These are phyloP conservation scores for Phyto melanocephala DNA, from an alignment of 2,888 invertebrate genomes.

Conservation along the genomic window DNA sequence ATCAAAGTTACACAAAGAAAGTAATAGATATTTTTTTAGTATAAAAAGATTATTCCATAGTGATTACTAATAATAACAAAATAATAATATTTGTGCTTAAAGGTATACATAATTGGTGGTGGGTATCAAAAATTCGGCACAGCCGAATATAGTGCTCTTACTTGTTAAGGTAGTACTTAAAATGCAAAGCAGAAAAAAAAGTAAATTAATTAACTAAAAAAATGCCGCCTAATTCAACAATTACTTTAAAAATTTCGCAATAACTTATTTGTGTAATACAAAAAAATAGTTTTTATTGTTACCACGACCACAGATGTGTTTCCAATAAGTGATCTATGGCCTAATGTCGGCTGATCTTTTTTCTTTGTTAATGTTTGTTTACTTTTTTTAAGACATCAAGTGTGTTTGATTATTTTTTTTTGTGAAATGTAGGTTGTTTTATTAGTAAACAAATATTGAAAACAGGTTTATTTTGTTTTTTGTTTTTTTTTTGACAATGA, in stretches of 20 bases:
- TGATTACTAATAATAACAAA: no score
- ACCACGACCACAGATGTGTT: not conserved
- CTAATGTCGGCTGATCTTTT: constrained; percentile 25
- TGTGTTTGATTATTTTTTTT: not conserved
- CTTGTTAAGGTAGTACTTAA: no score
- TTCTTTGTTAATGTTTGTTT: not conserved
- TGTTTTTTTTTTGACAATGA: not conserved
- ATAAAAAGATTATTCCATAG: no score
- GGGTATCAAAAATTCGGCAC: no score
- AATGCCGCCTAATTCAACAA: constrained; percentile 1
- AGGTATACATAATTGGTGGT: no score
- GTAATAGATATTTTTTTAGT: no score
- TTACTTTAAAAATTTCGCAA: constrained; percentile 3
- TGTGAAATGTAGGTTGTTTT: constrained; percentile 31
- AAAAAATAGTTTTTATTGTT: not conserved
- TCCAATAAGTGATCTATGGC: not conserved
- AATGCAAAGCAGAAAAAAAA: constrained; percentile 4
- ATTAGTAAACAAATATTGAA: constrained; percentile 19
- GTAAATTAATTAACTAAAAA: constrained; percentile 9
- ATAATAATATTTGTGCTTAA: no score
- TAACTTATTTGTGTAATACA: no score
- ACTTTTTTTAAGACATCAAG: not conserved
- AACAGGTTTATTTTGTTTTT: constrained; percentile 31
- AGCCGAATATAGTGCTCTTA: no score
- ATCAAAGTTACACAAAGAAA: no score